Evolutionary conservation across 2,113 vertebrate species (phyloP).

Genomic region (Heliornis fulica): DNA sequence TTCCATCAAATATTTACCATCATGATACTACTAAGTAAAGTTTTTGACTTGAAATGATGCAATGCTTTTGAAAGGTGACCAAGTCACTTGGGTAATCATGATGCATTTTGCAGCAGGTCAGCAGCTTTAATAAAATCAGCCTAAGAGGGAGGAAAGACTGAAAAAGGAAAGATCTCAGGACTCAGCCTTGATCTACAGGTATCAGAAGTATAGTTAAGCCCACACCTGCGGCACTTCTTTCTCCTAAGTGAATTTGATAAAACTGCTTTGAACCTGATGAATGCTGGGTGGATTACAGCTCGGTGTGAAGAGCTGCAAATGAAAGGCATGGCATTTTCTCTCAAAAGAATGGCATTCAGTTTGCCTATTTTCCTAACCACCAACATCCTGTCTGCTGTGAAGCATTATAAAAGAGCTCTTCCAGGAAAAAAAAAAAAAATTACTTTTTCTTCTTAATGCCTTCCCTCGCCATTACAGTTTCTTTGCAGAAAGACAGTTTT

Average conservation of each 20-base stretch:
- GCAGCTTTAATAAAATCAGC: background rate
- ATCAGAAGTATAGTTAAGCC: background rate
- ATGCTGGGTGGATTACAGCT: background rate
- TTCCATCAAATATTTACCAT: background rate
- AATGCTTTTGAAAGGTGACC: background rate
- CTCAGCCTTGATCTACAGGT: background rate
- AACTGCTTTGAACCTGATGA: background rate
- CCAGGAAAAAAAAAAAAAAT: background rate
- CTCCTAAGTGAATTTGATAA: background rate
- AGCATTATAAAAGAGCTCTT: background rate
- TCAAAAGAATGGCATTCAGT: background rate
- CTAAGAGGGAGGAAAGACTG: background rate
- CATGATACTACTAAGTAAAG: background rate
- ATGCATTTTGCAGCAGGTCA: background rate
- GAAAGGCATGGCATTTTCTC: background rate
- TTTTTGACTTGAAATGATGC: background rate
- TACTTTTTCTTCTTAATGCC: background rate
- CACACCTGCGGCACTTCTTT: background rate
- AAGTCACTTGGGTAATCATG: background rate
- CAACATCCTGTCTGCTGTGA: background rate
- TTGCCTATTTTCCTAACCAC: background rate
- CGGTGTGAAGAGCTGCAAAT: background rate
- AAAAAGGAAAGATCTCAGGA: background rate
- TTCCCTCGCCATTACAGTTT: background rate
- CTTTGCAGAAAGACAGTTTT: background rate